phyloP scores from a whole-genome alignment of 2,797 vertebrate genomes.

The Buphagus erythrorhynchus region DNA sequence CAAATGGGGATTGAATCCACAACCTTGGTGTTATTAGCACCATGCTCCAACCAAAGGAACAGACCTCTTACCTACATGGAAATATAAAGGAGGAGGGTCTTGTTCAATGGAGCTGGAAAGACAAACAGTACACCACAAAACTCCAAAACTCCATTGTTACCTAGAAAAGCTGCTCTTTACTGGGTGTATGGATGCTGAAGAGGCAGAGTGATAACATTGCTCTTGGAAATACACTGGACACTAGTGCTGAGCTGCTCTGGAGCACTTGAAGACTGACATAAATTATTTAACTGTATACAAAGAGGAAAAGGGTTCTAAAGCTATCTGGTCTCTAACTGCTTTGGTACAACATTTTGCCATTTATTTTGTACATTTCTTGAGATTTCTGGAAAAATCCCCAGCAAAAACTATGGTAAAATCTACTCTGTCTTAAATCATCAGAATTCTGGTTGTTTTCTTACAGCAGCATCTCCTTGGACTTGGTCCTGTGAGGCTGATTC shows the following conservation, averaged over 20 bases:
- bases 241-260: neutral
- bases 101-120: neutral
- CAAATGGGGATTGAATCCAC: neutral
- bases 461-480: neutral
- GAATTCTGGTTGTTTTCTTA: neutral
- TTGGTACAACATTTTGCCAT: neutral
- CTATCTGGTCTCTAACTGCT: neutral
- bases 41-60: fast-evolving
- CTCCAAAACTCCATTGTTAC: neutral
- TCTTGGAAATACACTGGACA: neutral
- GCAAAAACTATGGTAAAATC: fast-evolving
- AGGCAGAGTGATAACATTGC: neutral
- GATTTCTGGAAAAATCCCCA: neutral
- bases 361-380: neutral
- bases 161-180: neutral
- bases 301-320: neutral
- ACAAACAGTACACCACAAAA: neutral
- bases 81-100: neutral
- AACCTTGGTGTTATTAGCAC: neutral
- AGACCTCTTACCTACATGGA: neutral
- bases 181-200: neutral
- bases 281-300: neutral
- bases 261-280: neutral
- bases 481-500: neutral
- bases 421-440: neutral